phyloP scores from a whole-genome alignment of 2,888 invertebrate genomes.

The Aleiodes alternator region DNA sequence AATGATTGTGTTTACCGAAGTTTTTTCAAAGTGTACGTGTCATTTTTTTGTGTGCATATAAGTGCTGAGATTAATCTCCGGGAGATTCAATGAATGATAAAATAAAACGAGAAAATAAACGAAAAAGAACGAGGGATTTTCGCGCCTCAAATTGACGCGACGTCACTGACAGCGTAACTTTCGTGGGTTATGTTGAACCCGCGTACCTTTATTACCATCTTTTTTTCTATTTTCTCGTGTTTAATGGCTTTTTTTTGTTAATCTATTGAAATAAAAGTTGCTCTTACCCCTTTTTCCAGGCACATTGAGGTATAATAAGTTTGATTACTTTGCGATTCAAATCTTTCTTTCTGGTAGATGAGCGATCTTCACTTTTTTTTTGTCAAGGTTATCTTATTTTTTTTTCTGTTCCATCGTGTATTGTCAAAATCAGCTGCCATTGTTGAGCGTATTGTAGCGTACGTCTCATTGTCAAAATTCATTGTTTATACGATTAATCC shows the following conservation, averaged over 20 bases:
- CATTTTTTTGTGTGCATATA: background rate
- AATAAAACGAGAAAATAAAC: background rate
- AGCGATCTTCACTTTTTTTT: slow-evolving; percentile 15
- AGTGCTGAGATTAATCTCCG: background rate
- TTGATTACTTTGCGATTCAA: background rate
- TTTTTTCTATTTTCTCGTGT: slow-evolving; percentile 36
- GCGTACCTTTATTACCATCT: slow-evolving; percentile 59
- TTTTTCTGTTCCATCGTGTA: slow-evolving; percentile 56
- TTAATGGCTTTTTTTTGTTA: background rate
- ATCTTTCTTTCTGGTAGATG: background rate
- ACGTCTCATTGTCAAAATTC: background rate
- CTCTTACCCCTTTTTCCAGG: background rate
- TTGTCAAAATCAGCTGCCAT: slow-evolving; percentile 75
- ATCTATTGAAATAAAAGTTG: slow-evolving; percentile 5
- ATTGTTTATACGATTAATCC: too few species aligned
- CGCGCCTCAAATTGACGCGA: slow-evolving; percentile 64
- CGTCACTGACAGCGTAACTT: slow-evolving; percentile 61
- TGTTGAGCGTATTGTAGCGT: slow-evolving; percentile 47
- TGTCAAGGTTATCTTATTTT: slow-evolving; percentile 60
- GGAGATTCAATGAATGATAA: background rate
- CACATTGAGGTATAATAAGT: background rate
- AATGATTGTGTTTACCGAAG: background rate
- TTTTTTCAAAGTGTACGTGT: background rate
- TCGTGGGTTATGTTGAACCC: slow-evolving; percentile 60
- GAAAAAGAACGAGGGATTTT: slow-evolving; percentile 56